phyloP scores from a whole-genome alignment of 1,140 invertebrate species.

The Drosophila tsacasi region DNA sequence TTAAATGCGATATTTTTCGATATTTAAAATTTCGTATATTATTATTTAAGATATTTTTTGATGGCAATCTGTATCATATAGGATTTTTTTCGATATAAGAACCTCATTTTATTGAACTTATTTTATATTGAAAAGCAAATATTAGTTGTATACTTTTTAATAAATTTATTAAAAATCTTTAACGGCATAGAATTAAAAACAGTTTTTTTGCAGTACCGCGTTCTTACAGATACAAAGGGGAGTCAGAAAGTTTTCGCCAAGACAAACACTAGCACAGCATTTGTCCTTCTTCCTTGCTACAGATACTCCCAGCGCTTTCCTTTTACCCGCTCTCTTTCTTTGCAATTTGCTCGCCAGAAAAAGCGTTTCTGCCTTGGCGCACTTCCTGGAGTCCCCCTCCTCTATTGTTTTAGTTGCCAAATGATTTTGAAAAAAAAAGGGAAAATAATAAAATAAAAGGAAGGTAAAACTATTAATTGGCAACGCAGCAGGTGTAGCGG shows the following conservation, averaged over 20 bases:
- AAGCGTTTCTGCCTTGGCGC: conserved; percentile 13
- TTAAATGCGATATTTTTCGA: background rate
- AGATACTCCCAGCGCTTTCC: conserved; percentile 26
- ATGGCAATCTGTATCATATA: background rate
- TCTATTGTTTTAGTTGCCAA: conserved; percentile 35
- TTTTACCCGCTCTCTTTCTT: conserved; percentile 25
- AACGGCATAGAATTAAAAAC: background rate
- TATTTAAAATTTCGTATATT: background rate
- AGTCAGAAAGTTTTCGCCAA: conserved; percentile 56
- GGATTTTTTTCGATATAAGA: background rate
- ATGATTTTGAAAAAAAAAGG: conserved; percentile 47
- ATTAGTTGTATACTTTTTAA: background rate
- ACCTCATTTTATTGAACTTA: background rate
- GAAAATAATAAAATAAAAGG: conserved; percentile 4
- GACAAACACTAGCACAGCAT: conserved; percentile 60
- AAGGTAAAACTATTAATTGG: conserved; percentile 75
- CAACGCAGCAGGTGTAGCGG: conserved; percentile 51
- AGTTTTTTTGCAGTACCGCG: conserved; percentile 4
- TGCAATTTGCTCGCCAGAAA: conserved; percentile 36
- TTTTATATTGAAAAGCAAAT: background rate
- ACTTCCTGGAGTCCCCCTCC: conserved; percentile 8
- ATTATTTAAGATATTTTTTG: too few species aligned
- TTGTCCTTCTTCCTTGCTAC: conserved; percentile 18
- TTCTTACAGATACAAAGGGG: conserved; percentile 18
- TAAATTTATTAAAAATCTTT: background rate